A percentile compares a stretch with the other conserved stretches of the same genome.
phyloP scores from a whole-genome alignment of 2,113 vertebrate species.

The Grallaria varia region DNA sequence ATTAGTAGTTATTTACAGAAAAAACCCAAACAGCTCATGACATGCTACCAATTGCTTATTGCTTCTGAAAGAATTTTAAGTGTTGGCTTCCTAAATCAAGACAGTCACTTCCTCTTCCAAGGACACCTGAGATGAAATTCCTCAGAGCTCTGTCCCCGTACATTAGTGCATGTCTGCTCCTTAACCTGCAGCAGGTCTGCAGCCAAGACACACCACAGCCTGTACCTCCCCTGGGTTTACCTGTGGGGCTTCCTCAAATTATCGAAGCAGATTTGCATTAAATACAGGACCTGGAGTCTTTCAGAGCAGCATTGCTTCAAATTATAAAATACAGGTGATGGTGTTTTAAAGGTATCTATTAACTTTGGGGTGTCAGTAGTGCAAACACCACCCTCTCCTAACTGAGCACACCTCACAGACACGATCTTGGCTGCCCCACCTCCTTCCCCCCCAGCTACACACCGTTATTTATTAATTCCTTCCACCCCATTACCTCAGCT shows the following conservation, averaged over 20 bases:
- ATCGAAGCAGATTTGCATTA: background rate
- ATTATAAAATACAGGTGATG: background rate
- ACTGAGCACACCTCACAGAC: background rate
- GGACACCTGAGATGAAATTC: background rate
- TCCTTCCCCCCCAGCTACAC: conserved; percentile 14
- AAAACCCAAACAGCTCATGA: background rate
- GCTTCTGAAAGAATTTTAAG: background rate
- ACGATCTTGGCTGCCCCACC: background rate
- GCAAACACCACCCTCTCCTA: background rate
- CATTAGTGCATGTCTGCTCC: background rate
- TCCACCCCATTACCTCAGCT: background rate
- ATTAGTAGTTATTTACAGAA: background rate
- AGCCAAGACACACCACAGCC: background rate
- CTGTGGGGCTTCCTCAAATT: background rate
- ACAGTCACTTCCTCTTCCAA: background rate
- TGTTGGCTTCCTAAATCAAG: background rate
- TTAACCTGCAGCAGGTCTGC: background rate
- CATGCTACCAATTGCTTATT: background rate
- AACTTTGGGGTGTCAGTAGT: background rate
- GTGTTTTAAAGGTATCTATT: background rate
- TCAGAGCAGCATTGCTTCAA: background rate
- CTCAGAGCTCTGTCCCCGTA: background rate
- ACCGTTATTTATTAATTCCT: background rate
- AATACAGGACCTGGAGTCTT: background rate
- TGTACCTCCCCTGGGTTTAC: background rate